Base-by-base conservation (phyloP, 2,888 invertebrate species). In the Erynnis tages region DNA sequence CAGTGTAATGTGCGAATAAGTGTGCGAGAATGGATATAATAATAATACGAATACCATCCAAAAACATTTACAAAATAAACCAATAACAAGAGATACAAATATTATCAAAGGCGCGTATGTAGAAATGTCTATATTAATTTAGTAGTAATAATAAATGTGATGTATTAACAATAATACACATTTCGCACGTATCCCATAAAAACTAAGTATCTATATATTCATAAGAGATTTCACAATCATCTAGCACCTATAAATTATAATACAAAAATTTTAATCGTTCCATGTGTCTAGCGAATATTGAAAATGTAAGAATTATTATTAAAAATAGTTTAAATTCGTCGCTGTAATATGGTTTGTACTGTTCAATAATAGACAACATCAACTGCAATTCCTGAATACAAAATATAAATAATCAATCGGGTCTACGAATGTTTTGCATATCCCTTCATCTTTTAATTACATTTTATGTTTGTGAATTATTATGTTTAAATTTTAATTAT, bases 181-280 rank as follows among this genome's bases (percentile, higher is more conserved):
- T 25, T 48, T 29, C 25, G 19, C 47, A 32, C 37, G 21, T 40
- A 44, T 35, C 14, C 17, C 43, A 27, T 54, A 53, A 10, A 50
- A 50, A 56, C 53, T 53, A 54, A 50, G 57, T 53, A 58, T 57
- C 61, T 61, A 61, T 44, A 65, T 69, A 66, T 65, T 70, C 72
- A 73, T 72, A 79, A 73, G 72, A 80, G 64, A 62, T 72, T 79
- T 73, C 69, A 69, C 64, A 73, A 67, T 67, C 60, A 76, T 66
- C 73, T 82, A 84, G 84, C 84, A 85, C 84, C 84, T 83, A 81
- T 65, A 55, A 59, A 60, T 62, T 55, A 60, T 55, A 53, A 54
- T 48, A 56, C 41, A 57, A 56, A n/a, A 44, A 47, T 34, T 54
- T 13, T 37, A 53, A 47, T 56, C 46, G 47, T 56, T 53, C 41